Evolutionary conservation across 2,888 invertebrate genomes (phyloP).

Genomic region (Hemaris fuciformis): DNA sequence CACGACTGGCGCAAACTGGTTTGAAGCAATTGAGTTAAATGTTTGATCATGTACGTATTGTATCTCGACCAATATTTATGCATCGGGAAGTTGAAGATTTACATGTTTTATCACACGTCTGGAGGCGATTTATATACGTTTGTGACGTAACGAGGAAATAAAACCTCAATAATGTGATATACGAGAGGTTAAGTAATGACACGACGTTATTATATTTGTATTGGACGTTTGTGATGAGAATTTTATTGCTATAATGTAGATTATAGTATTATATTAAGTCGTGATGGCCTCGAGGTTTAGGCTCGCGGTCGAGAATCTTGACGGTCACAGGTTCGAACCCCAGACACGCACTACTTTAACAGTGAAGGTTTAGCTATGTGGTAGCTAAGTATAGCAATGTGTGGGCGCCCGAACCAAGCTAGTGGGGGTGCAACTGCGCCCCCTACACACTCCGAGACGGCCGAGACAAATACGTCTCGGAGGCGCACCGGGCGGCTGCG

Average conservation of each 20-base stretch:
- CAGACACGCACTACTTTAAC: too few relatives aligned
- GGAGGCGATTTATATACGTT: not conserved
- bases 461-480: too few relatives aligned
- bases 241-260: not conserved
- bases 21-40: not conserved
- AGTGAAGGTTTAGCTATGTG: too few relatives aligned
- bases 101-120: not conserved
- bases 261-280: not conserved
- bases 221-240: not conserved
- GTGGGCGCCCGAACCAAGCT: too few relatives aligned
- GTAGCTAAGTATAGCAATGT: too few relatives aligned
- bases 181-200: not conserved
- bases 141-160: not conserved
- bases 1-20: not conserved
- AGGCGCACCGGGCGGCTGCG: too few relatives aligned
- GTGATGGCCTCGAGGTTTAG: not conserved
- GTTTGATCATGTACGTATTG: slow-evolving; percentile 4
- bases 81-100: not conserved
- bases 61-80: not conserved
- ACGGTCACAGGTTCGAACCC: too few relatives aligned
- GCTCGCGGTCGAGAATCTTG: not conserved
- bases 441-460: too few relatives aligned
- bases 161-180: not conserved
- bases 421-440: too few relatives aligned
- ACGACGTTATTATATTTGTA: not conserved